A percentile compares a stretch with the other conserved stretches of the same genome.
phyloP scores from a whole-genome alignment of 2,113 vertebrate species.

The Macrotis lagotis region DNA sequence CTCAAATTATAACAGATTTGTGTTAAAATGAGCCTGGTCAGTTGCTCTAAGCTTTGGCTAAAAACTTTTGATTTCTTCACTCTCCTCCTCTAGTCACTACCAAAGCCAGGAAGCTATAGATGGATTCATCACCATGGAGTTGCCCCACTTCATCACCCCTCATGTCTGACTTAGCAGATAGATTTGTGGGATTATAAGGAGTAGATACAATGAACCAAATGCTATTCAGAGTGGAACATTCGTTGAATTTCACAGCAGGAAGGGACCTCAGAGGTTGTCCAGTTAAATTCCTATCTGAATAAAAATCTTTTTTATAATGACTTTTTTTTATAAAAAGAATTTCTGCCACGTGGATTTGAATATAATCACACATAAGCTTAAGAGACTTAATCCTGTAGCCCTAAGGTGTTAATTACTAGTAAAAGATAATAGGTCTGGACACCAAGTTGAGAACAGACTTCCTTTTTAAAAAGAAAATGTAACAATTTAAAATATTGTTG shows the following conservation, averaged over 20 bases:
- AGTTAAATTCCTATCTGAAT: neutral
- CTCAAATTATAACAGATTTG: neutral
- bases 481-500: neutral
- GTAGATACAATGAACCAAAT: neutral
- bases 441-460: neutral
- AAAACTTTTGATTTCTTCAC: neutral
- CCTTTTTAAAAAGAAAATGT: neutral
- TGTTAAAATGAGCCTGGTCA: neutral
- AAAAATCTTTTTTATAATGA: neutral
- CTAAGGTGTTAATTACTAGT: neutral
- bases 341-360: neutral
- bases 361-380: neutral
- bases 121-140: neutral
- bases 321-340: neutral
- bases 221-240: neutral
- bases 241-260: neutral
- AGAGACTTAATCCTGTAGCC: neutral
- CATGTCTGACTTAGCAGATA: neutral
- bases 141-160: neutral
- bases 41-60: neutral
- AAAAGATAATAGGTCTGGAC: neutral
- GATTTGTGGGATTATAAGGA: neutral
- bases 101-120: neutral
- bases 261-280: neutral
- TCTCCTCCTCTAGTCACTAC: neutral